Conservation (phyloP, 2,888 invertebrate genomes). For the Plebejus melissa region DNA sequence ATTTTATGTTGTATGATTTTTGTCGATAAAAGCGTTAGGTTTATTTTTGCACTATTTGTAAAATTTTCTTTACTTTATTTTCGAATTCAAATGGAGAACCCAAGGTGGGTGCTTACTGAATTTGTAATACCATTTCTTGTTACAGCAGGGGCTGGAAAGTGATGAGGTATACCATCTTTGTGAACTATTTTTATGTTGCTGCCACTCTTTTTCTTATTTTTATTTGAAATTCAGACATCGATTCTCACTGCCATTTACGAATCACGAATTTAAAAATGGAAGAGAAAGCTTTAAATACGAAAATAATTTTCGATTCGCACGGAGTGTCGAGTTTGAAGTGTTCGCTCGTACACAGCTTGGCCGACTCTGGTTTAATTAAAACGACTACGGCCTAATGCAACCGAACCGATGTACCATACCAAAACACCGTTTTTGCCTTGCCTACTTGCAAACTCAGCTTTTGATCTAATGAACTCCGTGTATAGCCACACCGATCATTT, state of each 20-base stretch:
- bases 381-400: conserved; percentile 35
- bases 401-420: conserved; percentile 32
- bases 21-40: conserved; percentile 33
- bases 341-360: conserved; percentile 67
- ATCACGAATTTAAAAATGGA: conserved; percentile 75
- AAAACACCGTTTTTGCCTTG: conserved; percentile 27
- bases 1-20: conserved; percentile 37
- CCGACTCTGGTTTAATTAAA: conserved; percentile 38
- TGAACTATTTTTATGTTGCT: conserved; percentile 78
- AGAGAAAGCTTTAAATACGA: conserved; percentile 76
- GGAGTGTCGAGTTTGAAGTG: conserved; percentile 52
- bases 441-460: conserved; percentile 30
- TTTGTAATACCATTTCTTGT: conserved; percentile 81
- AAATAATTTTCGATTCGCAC: conserved; percentile 62
- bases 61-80: conserved; percentile 37
- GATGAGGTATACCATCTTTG: conserved; percentile 88
- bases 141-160: conserved; percentile 95
- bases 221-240: conserved; percentile 72
- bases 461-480: conserved; percentile 14
- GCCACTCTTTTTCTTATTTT: conserved; percentile 74
- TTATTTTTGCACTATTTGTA: conserved; percentile 26
- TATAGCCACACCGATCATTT: conserved; percentile 15
- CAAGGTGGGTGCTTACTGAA: conserved; percentile 79
- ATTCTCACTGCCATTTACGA: conserved; percentile 72
- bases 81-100: conserved; percentile 58